Evolutionary conservation across 1,140 invertebrate species (phyloP), one percentile per base, ranked within the genome.

Genomic region (Leptonema lineaticorne): DNA sequence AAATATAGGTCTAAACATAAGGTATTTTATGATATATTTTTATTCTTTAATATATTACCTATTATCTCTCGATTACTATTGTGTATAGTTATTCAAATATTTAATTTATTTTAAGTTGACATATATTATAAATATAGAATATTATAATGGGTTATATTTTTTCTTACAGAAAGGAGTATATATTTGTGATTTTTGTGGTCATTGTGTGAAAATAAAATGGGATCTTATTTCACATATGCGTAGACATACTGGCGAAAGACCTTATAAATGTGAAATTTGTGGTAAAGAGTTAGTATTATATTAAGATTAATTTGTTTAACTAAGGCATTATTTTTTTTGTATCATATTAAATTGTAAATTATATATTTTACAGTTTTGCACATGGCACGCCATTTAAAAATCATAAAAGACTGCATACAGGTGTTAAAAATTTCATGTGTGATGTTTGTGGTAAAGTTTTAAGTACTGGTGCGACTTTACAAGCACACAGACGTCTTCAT

Each of bases 241-340:
- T 73, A 96, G 95, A 0, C 97, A 99, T 79, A 98, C 97, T 0
- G 95, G 97, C 1, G 95, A 98, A 79, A 98, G 97, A 76, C 97
- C 96, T 0, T 99, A 99, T 85, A 92, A 92, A 75, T 99, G 97
- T 82, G 57, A 66, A 14, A 62, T 29, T 3, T 72, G 70, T 28
- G 63, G 26, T 9, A 67, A 72, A 57, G 30, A 45, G 70, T 71
- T 28, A 58, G 41, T 64, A 9, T 26, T 50, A 1, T 5, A 2
- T 29, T 50, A 50, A 3, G 29, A 18, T 59, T 16, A 16, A 20
- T 59, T 59, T 59, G 2, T 48, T 48, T 48, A 48, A 48, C 5
- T 33, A 33, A 33, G 11, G n/a, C n/a, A 48, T 16, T 7, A 48
- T 48, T 48, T 26, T 56, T 59, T 24, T 46, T 46, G 4, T 46